phyloP scores from a whole-genome alignment of 2,797 vertebrate species.

The Tenualosa ilisha region DNA sequence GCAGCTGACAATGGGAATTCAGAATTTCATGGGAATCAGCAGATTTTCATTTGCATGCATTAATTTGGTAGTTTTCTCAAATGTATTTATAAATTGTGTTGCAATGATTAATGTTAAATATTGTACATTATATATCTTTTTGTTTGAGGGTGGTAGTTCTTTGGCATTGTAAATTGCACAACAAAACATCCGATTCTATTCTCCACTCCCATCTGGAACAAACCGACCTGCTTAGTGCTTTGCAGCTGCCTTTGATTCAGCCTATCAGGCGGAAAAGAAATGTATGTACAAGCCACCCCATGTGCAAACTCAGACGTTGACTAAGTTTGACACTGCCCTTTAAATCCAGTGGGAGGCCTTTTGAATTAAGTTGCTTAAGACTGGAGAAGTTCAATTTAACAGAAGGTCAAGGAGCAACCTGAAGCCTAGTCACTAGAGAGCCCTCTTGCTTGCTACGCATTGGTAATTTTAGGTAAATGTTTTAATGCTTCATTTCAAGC shows the following conservation, averaged over 20 bases:
- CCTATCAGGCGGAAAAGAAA: background rate
- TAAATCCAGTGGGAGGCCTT: constrained; percentile 56
- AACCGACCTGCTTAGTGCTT: background rate
- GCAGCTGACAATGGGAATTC: background rate
- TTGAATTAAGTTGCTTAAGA: constrained; percentile 64
- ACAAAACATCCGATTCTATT: background rate
- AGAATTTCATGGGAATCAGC: background rate
- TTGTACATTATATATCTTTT: background rate
- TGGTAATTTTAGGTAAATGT: constrained; percentile 50
- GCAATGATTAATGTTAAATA: background rate
- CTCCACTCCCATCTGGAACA: background rate
- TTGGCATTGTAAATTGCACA: background rate
- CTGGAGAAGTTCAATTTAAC: constrained; percentile 56
- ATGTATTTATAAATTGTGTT: background rate
- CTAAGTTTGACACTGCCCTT: constrained; percentile 63
- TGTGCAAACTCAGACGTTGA: constrained; percentile 52
- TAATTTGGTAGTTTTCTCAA: background rate
- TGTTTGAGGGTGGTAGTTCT: background rate
- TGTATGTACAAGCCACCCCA: constrained; percentile 1
- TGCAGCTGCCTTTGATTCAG: background rate
- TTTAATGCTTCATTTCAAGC: constrained; percentile 9
- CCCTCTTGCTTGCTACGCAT: constrained; percentile 42
- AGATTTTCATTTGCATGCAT: background rate
- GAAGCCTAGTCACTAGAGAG: constrained; percentile 52
- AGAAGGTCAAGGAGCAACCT: constrained; percentile 61